Percentiles rank a stretch among this genome's conserved stretches.
Evolutionary conservation across 2,888 invertebrate species (phyloP).

Genomic region (Aspidiotus rigidus): DNA sequence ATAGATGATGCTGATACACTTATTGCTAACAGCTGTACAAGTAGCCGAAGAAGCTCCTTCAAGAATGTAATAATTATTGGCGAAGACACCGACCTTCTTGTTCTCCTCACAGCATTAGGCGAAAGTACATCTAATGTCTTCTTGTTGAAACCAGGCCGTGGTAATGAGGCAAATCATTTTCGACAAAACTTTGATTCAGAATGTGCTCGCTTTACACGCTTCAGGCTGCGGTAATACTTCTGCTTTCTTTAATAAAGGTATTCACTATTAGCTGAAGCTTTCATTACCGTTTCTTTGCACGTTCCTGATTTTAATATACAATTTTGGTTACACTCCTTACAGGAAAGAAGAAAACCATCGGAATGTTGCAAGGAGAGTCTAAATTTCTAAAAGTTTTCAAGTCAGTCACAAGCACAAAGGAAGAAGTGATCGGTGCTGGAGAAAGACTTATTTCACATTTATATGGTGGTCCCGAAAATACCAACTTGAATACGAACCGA

Average conservation of each 20-base stretch:
- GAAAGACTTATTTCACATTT: background rate
- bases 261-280: no score
- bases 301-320: no score
- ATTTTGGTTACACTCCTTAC: background rate
- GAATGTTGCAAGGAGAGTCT: background rate
- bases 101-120: background rate
- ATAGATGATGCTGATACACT: no score
- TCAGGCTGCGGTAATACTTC: background rate
- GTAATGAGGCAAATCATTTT: background rate
- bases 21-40: no score
- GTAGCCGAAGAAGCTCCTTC: background rate
- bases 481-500: background rate
- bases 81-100: background rate
- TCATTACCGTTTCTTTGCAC: no score
- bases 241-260: background rate
- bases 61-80: background rate
- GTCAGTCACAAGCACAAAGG: background rate
- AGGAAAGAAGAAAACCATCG: background rate
- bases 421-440: background rate
- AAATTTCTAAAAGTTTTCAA: background rate
- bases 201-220: background rate
- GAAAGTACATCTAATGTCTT: background rate
- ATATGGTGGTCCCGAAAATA: background rate
- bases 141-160: background rate
- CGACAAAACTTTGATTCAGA: background rate